These are phyloP conservation scores for Leguminivora glycinivorella DNA, from an alignment of 1,140 invertebrate species.

Conservation along the genomic window DNA sequence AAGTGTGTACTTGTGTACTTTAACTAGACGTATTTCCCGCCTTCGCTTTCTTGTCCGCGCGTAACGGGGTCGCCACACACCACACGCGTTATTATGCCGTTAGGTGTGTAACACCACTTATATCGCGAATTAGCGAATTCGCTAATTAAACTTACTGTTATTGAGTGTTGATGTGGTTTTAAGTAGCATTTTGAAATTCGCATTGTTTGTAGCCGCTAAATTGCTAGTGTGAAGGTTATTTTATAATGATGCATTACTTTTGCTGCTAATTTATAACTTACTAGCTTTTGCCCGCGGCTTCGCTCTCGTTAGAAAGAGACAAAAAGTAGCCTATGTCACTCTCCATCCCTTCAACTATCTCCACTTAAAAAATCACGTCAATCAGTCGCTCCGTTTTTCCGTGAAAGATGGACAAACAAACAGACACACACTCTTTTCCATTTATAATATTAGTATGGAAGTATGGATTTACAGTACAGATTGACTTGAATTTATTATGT, in stretches of 20 bases:
- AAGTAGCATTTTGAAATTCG: neutral
- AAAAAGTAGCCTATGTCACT: no score
- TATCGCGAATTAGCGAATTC: neutral
- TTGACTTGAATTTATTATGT: no score
- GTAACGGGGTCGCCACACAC: neutral
- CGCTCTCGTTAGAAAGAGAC: no score
- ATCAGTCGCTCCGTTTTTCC: no score
- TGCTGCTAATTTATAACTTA: neutral
- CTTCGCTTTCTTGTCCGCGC: neutral
- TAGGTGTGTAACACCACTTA: conserved; percentile 19
- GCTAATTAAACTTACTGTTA: conserved; percentile 15
- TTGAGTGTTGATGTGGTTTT: conserved; percentile 20
- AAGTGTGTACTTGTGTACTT: neutral
- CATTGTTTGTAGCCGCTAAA: neutral
- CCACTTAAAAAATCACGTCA: no score
- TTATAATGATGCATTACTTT: neutral
- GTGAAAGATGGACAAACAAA: no score
- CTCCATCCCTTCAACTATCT: no score
- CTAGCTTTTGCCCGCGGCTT: no score
- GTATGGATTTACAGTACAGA: no score
- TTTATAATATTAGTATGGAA: no score
- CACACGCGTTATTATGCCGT: neutral
- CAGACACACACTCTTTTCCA: no score
- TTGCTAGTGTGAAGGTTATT: neutral
- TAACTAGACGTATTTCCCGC: neutral